A percentile compares a stretch with the other conserved stretches of the same genome.
phyloP scores from a whole-genome alignment of 1,140 invertebrate genomes.

The Drosophila miranda region DNA sequence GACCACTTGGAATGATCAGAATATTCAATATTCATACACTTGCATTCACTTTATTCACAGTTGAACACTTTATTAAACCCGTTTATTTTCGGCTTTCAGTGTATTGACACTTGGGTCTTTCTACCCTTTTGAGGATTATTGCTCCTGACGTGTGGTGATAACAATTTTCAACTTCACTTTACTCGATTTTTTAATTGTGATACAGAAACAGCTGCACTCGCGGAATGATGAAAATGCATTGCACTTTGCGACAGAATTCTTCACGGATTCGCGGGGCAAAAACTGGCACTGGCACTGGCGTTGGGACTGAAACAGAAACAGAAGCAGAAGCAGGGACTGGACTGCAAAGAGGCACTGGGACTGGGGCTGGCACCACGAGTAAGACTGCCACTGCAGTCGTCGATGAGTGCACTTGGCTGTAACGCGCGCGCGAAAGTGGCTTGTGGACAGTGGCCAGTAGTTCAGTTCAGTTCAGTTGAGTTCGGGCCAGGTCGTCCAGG shows the following conservation, averaged over 20 bases:
- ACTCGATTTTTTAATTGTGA: slow-evolving; percentile 63
- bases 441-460: slow-evolving; percentile 51
- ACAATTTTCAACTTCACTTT: slow-evolving; percentile 64
- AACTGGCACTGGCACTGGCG: slow-evolving; percentile 3
- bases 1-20: neutral
- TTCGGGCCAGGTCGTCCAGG: slow-evolving; percentile 23
- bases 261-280: slow-evolving; percentile 49
- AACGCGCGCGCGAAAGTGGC: slow-evolving; percentile 57
- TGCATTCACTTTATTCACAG: slow-evolving; percentile 27
- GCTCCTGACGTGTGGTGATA: slow-evolving; percentile 41
- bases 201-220: slow-evolving; percentile 68
- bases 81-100: slow-evolving; percentile 20
- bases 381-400: neutral
- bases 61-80: slow-evolving; percentile 15
- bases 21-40: slow-evolving; percentile 28
- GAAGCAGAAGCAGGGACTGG: too few species aligned
- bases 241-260: slow-evolving; percentile 77
- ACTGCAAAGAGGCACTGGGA: neutral
- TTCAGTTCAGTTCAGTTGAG: slow-evolving; percentile 11
- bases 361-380: slow-evolving; percentile 8
- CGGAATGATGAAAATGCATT: slow-evolving; percentile 76
- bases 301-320: slow-evolving; percentile 2
- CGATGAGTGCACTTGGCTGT: slow-evolving; percentile 50
- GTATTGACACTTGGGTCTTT: slow-evolving; percentile 31
- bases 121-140: neutral